Evolutionary conservation across 2,888 invertebrate species (phyloP), one percentile per base, ranked within the genome.

Genomic region (Ophion ventricosus): DNA sequence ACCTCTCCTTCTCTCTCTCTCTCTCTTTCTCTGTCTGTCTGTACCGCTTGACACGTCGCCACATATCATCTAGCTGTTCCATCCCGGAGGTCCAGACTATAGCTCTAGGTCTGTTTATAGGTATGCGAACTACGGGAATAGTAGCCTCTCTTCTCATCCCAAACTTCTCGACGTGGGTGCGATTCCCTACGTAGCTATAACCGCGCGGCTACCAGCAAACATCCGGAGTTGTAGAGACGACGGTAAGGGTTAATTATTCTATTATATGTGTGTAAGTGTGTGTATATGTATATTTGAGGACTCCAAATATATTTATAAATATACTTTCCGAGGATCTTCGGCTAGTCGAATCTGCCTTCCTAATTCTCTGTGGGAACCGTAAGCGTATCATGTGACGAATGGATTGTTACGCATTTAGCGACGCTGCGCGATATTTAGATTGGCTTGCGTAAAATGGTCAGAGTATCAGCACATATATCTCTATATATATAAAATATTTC

Each of bases 51-150:
- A 56, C 59, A 23, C 54, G 35, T 61, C 49, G 10, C 67, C 72
- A 59, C 70, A 57, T 43, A 57, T 78, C 84, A 69, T 81, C 69
- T 23, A 63, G n/a, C 78, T 49, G 67, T 74, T 40, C 49, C 25
- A 66, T 59, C 63, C 56, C 17, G 43, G 63, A 29, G 79, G 79
- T 49, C 70, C 63, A 49, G 56, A 63, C 70, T 64, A 83, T 70
- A 56, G 61, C 64, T 73, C 14, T 43, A 64, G 57, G 29, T 63
- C 63, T 56, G 82, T 72, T 77, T 61, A 63, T 78, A 40, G 78
- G 40, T 70, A 75, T 79, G 66, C 63, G 61, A 72, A 77, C 72
- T 67, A 78, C 82, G 72, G 80, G 82, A 80, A 84, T 84, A 76
- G 75, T 75, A 63, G 74, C 35, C 56, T 61, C 43, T 49, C 61